Evolutionary conservation across 1,140 invertebrate genomes (phyloP), one percentile per base, ranked within the genome.

Genomic region (Drosophila orena): DNA sequence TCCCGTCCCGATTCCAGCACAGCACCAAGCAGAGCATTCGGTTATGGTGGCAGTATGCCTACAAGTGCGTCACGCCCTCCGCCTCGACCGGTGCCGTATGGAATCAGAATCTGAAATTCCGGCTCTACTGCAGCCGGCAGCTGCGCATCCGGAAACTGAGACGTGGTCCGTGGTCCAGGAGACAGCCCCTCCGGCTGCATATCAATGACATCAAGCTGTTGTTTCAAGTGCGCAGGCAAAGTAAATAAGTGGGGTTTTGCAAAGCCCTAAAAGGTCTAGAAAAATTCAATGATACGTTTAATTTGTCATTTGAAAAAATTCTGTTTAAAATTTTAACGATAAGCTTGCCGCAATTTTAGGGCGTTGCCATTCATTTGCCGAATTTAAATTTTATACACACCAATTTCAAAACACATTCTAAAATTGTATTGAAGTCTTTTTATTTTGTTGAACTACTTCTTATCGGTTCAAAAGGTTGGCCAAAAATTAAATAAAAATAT

Each of bases 41-140:
- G 49, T 56, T 89, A 43, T 89, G 84, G 84, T 89, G 84, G 84
- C 84, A 90, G 61, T 89, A 89, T 34, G 84, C 84, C 34, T 89
- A 77, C 52, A 89, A 88, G 46, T 89, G 84, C 65, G 84, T 89
- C 76, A 84, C 84, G 8, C 79, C 79, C 42, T 46, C 43, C 24
- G 68, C 49, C 22, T 42, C 40, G 24, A 49, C 38, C 47, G 50
- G 27, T 14, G 43, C 59, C 27, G 50, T 74, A 7, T 89, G 85
- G 77, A 74, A 74, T 75, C 84, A 84, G 2, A 80, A 89, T 89
- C 61, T 89, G 1, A 89, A 89, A 65, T 89, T 84, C 37, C 70
- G 72, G 42, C 64, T 89, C 0, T 68, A 89, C 42, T 89, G 84
- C 61, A 80, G 79, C 27, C 73, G 84, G 3, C 85, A 89, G 69